A percentile compares a stretch with the other conserved stretches of the same genome.
These are phyloP conservation scores for Cosmia trapezina DNA, from an alignment of 2,888 invertebrate genomes.

Conservation along the genomic window DNA sequence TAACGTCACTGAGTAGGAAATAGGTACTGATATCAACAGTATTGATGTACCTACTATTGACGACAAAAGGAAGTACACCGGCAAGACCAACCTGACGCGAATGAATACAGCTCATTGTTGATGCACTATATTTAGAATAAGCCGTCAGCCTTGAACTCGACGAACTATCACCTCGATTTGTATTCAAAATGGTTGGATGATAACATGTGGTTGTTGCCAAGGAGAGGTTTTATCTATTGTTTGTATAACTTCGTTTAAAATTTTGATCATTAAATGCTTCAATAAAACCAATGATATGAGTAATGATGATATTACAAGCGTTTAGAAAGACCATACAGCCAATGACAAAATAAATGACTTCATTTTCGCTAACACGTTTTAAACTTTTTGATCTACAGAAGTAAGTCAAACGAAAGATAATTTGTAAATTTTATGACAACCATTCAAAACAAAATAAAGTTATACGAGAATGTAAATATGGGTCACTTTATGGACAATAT, in stretches of 20 bases:
- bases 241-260: background rate
- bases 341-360: background rate
- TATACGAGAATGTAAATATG: conserved; percentile 21
- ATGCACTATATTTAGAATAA: conserved; percentile 44
- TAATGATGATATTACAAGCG: background rate
- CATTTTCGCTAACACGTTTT: conserved; percentile 11
- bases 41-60: conserved; percentile 33
- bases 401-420: conserved; percentile 26
- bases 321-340: background rate
- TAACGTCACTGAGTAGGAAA: conserved; percentile 47
- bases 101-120: conserved; percentile 31
- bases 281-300: background rate
- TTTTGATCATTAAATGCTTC: background rate
- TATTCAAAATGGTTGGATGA: conserved; percentile 35
- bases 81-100: conserved; percentile 49
- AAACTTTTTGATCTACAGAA: conserved; percentile 11
- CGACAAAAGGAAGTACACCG: conserved; percentile 45
- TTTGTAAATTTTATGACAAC: conserved; percentile 10
- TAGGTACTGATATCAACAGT: conserved; percentile 25
- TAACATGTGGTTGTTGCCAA: conserved; percentile 29
- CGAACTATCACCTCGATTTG: conserved; percentile 37
- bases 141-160: conserved; percentile 50
- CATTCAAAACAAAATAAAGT: conserved; percentile 27
- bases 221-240: conserved; percentile 18
- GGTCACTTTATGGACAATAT: conserved; percentile 46